phyloP scores from a whole-genome alignment of 2,888 invertebrate genomes.

The Drosophila koepferae region DNA sequence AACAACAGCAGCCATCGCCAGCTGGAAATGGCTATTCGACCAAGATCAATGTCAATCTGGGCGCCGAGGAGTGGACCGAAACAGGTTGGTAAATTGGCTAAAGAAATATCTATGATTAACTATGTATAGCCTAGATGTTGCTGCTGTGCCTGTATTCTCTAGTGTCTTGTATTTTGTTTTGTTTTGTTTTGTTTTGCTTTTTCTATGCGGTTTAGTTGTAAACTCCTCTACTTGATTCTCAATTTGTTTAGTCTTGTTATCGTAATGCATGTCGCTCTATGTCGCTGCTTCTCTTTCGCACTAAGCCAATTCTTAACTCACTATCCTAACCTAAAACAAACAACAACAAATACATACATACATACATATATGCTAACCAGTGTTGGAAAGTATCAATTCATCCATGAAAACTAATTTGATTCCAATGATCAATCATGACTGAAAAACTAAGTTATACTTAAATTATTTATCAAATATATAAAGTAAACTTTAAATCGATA shows the following conservation, averaged over 20 bases:
- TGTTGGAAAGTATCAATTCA: slow-evolving; percentile 18
- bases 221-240: slow-evolving; percentile 75
- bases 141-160: slow-evolving; percentile 56
- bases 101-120: slow-evolving; percentile 15
- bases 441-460: neutral
- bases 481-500: neutral
- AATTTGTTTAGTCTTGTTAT: slow-evolving; percentile 33
- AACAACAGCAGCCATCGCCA: slow-evolving; percentile 50
- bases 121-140: slow-evolving; percentile 14
- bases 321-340: slow-evolving; percentile 39
- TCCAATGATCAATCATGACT: slow-evolving; percentile 24
- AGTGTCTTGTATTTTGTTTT: slow-evolving; percentile 58
- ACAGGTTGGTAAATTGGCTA: slow-evolving; percentile 74
- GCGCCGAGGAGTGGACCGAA: slow-evolving; percentile 77
- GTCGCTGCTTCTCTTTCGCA: slow-evolving; percentile 55
- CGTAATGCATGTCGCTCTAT: slow-evolving; percentile 62
- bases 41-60: slow-evolving; percentile 86
- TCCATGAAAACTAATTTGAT: slow-evolving; percentile 1
- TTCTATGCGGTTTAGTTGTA: slow-evolving; percentile 64
- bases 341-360: neutral
- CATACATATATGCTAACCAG: slow-evolving; percentile 11
- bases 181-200: slow-evolving; percentile 70
- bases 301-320: slow-evolving; percentile 49
- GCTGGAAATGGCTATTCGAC: slow-evolving; percentile 86
- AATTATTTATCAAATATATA: neutral